Evolutionary conservation across 2,113 vertebrate species (phyloP), one percentile per base, ranked within the genome.

Genomic region (Amphiprion percula): DNA sequence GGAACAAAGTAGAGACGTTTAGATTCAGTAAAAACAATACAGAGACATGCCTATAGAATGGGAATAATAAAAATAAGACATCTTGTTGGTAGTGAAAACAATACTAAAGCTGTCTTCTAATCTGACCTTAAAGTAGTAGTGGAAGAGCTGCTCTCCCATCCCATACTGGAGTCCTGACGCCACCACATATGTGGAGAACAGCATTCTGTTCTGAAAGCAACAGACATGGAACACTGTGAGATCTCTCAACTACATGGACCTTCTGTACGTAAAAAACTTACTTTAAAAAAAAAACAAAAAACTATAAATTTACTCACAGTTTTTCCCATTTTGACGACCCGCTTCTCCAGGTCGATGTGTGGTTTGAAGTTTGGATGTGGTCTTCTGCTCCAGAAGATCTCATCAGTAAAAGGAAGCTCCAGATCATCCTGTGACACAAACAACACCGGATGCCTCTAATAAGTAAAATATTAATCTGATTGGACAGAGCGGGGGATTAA

Each of bases 121-220:
- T 12, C 52, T 17, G 88, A 98, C 98, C 96, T 97, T 99, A 84
- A 99, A 99, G 86, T 97, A 96, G 60, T 86, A 91, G 81, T 99
- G 97, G 26, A 99, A 95, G 62, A 96, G 37, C n/a, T 95, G 94
- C 78, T 97, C 98, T 73, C 94, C 97, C 88, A 91, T 90, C 90
- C 98, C 98, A 47, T 99, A 99, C 53, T 95, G 96, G 71, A 97
- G 94, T 70, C 97, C 98, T 9, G 97, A 94, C 4, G 96, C 97
- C 79, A 99, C 86, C 24, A 99, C 93, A 0, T 96, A 99, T 0
- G 97, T 97, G 1, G 89, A 77, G 68, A 99, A 95, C 82, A 90
- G 86, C 2, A 19, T 10, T 77, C 88, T 96, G 19, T 93, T 85
- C 98, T 99, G 64, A 65, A 88, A 90, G 19, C 15, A 61, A 64